Conservation (phyloP, 2,888 invertebrate genomes). For the Conus canariensis region DNA sequence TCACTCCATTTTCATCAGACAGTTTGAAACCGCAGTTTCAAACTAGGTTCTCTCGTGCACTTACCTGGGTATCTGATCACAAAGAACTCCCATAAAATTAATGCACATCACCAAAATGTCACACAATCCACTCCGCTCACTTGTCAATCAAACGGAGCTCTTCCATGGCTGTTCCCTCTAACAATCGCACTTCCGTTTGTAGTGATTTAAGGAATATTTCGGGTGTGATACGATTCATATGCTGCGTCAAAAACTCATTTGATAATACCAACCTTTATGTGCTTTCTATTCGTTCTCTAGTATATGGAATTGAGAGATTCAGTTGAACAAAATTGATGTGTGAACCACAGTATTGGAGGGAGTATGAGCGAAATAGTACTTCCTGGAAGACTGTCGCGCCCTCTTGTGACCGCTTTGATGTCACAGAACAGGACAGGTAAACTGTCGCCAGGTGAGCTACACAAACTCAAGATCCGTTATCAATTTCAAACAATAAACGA, state of each 20-base stretch:
- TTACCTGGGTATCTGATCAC: neutral
- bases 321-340: neutral
- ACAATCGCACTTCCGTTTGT: neutral
- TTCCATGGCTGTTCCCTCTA: slow-evolving; percentile 36
- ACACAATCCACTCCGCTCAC: neutral
- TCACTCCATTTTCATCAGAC: too few species aligned
- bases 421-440: slow-evolving; percentile 32
- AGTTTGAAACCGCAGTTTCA: too few species aligned
- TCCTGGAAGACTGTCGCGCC: slow-evolving; percentile 27
- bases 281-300: neutral
- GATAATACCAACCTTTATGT: neutral
- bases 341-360: neutral
- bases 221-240: too few species aligned
- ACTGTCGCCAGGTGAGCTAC: slow-evolving; percentile 26
- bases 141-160: slow-evolving; percentile 41
- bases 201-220: neutral
- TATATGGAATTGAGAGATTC: neutral
- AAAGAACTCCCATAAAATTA: neutral
- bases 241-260: neutral
- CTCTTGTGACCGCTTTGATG: slow-evolving; percentile 35
- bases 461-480: neutral
- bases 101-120: slow-evolving; percentile 25
- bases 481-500: too few species aligned
- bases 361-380: neutral
- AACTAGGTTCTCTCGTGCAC: neutral